These are phyloP conservation scores for Biston stratarius DNA, from an alignment of 2,888 invertebrate genomes.

Conservation along the genomic window DNA sequence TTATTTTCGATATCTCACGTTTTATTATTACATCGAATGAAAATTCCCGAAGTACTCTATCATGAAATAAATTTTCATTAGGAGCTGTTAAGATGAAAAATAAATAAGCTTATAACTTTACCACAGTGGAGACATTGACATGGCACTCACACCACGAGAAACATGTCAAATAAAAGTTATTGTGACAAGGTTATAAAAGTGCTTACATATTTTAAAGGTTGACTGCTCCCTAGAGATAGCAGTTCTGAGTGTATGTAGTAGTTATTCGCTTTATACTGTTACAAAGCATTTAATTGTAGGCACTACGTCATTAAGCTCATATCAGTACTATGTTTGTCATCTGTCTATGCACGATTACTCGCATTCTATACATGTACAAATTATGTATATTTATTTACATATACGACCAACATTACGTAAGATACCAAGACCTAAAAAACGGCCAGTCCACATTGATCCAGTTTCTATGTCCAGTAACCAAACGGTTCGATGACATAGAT, in stretches of 20 bases:
- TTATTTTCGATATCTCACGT: slow-evolving; percentile 28
- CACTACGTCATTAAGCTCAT: slow-evolving; percentile 89
- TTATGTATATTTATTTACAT: slow-evolving; percentile 75
- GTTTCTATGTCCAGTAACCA: slow-evolving; percentile 10
- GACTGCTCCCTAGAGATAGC: slow-evolving; percentile 34
- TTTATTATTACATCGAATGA: slow-evolving; percentile 11
- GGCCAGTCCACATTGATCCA: slow-evolving; percentile 45
- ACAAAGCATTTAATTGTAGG: slow-evolving; percentile 87
- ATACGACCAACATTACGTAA: slow-evolving; percentile 57
- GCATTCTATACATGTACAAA: slow-evolving; percentile 79
- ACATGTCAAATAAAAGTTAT: slow-evolving; percentile 24
- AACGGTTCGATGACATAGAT: background rate
- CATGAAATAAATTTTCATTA: slow-evolving; percentile 21
- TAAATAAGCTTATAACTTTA: slow-evolving; percentile 26
- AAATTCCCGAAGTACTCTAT: slow-evolving; percentile 16
- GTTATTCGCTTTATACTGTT: slow-evolving; percentile 70
- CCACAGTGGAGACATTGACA: slow-evolving; percentile 18
- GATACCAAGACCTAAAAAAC: slow-evolving; percentile 53
- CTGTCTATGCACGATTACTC: slow-evolving; percentile 79
- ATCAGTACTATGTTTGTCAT: slow-evolving; percentile 86
- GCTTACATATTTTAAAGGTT: slow-evolving; percentile 26
- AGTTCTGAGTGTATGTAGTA: slow-evolving; percentile 47
- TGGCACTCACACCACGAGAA: background rate
- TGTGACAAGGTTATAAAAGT: slow-evolving; percentile 32
- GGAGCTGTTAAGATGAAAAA: slow-evolving; percentile 21